These are phyloP conservation scores for Microtus richardsoni DNA, from an alignment of 2,113 vertebrate species.

Conservation along the genomic window DNA sequence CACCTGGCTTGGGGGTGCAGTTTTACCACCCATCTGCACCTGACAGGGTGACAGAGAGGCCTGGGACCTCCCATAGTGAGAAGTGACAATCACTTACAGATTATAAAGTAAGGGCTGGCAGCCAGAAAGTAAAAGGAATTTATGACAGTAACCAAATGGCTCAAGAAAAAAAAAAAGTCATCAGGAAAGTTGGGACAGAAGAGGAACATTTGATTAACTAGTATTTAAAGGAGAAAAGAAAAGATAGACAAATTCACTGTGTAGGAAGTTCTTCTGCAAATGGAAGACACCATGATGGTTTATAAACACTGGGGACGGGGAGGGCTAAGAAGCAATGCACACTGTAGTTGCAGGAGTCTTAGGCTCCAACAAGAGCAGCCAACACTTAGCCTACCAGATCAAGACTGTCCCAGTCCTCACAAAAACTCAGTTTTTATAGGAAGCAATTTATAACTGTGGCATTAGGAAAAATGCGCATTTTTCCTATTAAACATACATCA, in stretches of 20 bases:
- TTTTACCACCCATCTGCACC: neutral
- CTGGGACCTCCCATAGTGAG: neutral
- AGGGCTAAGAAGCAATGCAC: too few species aligned
- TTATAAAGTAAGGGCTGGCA: constrained; percentile 30
- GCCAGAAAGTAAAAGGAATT: constrained; percentile 35
- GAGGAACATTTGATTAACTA: constrained; percentile 35
- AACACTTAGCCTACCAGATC: neutral
- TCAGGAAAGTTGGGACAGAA: constrained; percentile 26
- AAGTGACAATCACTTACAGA: neutral
- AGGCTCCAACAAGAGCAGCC: neutral
- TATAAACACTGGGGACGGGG: neutral
- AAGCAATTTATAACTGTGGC: neutral
- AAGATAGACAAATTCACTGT: neutral
- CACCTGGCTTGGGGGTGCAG: neutral
- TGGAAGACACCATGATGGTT: neutral
- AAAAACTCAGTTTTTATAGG: neutral
- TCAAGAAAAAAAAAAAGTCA: neutral
- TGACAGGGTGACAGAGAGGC: neutral
- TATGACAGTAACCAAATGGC: constrained; percentile 57
- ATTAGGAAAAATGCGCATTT: neutral
- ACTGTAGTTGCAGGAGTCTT: neutral
- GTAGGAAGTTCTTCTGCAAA: neutral
- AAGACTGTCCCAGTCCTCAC: neutral
- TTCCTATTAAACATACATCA: neutral
- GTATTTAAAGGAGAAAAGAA: neutral